phyloP scores from a whole-genome alignment of 2,113 vertebrate species.

The Urocitellus parryii region DNA sequence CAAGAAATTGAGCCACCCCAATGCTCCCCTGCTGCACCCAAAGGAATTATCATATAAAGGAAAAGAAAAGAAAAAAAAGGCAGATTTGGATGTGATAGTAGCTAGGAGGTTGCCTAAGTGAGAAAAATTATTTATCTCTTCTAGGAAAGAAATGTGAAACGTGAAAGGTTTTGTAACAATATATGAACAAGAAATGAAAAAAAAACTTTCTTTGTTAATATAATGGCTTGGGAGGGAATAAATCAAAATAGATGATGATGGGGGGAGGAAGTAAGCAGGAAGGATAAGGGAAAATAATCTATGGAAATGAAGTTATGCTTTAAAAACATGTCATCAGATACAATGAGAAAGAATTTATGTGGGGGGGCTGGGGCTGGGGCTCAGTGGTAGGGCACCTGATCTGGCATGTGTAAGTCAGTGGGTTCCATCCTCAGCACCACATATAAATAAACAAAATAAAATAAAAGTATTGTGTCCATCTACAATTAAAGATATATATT shows the following conservation, averaged over 20 bases:
- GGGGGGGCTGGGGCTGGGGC: too few relatives aligned
- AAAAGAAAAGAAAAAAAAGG: not conserved
- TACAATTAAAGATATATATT: too few relatives aligned
- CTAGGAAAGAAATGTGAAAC: not conserved
- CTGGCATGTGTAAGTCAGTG: too few relatives aligned
- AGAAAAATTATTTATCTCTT: conserved; percentile 12
- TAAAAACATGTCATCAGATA: not conserved
- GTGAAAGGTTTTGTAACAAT: not conserved
- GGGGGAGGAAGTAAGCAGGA: not conserved
- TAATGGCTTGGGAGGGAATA: not conserved
- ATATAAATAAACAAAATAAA: too few relatives aligned
- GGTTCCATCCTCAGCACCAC: too few relatives aligned
- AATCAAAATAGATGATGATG: not conserved
- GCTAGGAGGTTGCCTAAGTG: not conserved
- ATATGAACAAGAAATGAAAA: not conserved
- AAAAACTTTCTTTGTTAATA: not conserved
- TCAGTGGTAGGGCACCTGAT: too few relatives aligned
- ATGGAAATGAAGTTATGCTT: conserved; percentile 11
- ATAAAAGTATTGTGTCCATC: too few relatives aligned
- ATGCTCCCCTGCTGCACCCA: rapidly evolving
- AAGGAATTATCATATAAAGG: not conserved
- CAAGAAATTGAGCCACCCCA: not conserved
- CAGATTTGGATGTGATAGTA: not conserved
- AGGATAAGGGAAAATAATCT: not conserved
- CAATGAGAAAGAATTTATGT: not conserved